Evolutionary conservation across 2,113 vertebrate species (phyloP), one percentile per base, ranked within the genome.

Genomic region (Alaudala cheleensis): DNA sequence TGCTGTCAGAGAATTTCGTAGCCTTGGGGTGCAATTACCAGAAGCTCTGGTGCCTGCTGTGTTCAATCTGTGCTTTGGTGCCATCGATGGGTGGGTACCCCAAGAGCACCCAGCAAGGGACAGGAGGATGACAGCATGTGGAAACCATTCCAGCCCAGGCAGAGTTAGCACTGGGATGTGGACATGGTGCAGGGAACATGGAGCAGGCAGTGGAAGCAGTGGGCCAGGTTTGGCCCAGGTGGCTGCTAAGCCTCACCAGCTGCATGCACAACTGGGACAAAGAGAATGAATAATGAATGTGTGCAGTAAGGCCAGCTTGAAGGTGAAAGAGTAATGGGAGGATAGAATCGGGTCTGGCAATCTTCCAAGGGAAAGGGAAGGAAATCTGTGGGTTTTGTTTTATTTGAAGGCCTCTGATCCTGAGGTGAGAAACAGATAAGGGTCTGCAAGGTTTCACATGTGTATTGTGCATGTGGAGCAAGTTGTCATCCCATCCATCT

Each of bases 11-110:
- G 71, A 56, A 92, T 76, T 66, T 86, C 10, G 18, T 91, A 76
- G 83, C 96, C 95, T 90, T 72, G 14, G 62, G 94, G 70, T 53
- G 47, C 54, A 93, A 95, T 95, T 95, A 91, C 31, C 71, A 79
- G 86, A 93, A 90, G 53, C 78, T 90, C 78, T 94, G 78, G 69
- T 5, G 2, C 60, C 78, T 79, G 47, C 79, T 0, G 3, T 1
- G 4, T 86, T 90, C 56, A 62, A 51, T 91, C 88, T 93, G 84
- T 83, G 81, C 77, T 86, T 89, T 58, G 74, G 31, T 49, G 37
- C 25, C 42, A 29, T 44, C 0, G 1, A 58, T 42, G 70, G 67
- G 20, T 5, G 8, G 73, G 37, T 61, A 73, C 60, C 22, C 1
- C 0, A 23, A n/a, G 50, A 78, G 58, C 57, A 37, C 19, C 5